A percentile compares a stretch with the other conserved stretches of the same genome.
Conservation (phyloP, 2,113 vertebrate species). For the Telmatochromis brichardi region DNA sequence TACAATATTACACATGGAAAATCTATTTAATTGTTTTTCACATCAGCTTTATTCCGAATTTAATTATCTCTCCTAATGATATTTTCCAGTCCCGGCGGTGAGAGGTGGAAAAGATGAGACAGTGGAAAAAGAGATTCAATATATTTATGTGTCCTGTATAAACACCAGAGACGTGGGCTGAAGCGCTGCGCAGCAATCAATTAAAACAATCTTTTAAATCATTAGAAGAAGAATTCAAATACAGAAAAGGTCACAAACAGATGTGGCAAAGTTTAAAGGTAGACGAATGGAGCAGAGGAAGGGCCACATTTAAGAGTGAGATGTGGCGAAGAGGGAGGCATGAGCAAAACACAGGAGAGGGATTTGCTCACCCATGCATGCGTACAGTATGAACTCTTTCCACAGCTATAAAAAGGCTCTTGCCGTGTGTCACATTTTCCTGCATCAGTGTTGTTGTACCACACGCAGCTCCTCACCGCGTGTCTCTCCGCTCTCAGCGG, state of each 20-base stretch:
- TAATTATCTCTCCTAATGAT: neutral
- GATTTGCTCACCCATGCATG: neutral
- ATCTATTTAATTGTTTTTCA: neutral
- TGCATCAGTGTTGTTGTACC: neutral
- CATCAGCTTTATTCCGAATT: neutral
- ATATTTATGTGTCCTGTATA: neutral
- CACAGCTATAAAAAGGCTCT: neutral
- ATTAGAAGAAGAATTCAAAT: neutral
- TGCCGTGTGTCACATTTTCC: neutral
- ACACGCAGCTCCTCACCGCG: neutral
- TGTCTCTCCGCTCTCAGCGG: conserved; percentile 65
- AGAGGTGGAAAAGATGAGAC: neutral
- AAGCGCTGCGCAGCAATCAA: neutral
- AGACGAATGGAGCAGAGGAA: neutral
- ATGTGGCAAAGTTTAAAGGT: neutral
- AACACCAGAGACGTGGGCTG: neutral
- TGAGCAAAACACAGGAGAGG: neutral
- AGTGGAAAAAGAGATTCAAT: neutral
- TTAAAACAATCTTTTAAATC: neutral
- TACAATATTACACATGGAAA: neutral
- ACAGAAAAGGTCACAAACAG: rapidly evolving
- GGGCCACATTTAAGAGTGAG: neutral
- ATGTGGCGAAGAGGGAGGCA: neutral
- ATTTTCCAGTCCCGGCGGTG: neutral
- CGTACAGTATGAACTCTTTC: neutral